Base-by-base conservation (phyloP, 2,888 invertebrate genomes). In the Platerodrilus igneus region DNA sequence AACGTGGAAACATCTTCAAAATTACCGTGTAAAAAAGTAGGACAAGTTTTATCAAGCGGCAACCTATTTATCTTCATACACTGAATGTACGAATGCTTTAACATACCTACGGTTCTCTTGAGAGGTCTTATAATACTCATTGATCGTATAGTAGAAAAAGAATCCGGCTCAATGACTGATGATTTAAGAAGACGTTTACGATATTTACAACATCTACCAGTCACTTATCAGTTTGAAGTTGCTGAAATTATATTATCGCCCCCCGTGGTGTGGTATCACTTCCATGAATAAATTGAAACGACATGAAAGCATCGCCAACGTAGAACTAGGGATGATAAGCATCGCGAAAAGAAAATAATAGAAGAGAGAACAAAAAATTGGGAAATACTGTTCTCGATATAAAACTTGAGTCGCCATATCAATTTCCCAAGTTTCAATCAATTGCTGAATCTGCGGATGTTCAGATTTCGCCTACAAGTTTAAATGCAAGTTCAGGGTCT, bases 71-170 rank as follows among this genome's bases (percentile, higher is more conserved):
- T 67, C 71, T 96, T 45, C 88, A 94, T 67, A 84, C 89, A 8
- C 68, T 96, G 56, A 96, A 96, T 66, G 85, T 89, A 5, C 84
- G 86, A 43, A 87, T 95, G 79, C 67, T 97, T 55, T 86, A 88
- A 58, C 79, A 82, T 39, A 83, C 88, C 39, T 94, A 91, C 72
- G 92, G 91, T 4, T 77, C 78, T 4, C 69, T 95, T 41, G 84
- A 86, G 39, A 73, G 85, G 87, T 35, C 95, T 95, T 23, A 74
- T 69, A 11, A 58, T 73, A 2, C 76, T 96, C 34, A 75, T 72
- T 2, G 93, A 88, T 1, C 79, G 76, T 35, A 83, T 96, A 26
- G 64, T 95, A n/a, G 91, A 93, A 58, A 85, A 88, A 37, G 93
- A 95, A 60, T 79, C 82, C 1, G 79, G 86, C 50, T 86, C 89